Conservation (phyloP, 1,140 invertebrate genomes). For the Atta cephalotes region DNA sequence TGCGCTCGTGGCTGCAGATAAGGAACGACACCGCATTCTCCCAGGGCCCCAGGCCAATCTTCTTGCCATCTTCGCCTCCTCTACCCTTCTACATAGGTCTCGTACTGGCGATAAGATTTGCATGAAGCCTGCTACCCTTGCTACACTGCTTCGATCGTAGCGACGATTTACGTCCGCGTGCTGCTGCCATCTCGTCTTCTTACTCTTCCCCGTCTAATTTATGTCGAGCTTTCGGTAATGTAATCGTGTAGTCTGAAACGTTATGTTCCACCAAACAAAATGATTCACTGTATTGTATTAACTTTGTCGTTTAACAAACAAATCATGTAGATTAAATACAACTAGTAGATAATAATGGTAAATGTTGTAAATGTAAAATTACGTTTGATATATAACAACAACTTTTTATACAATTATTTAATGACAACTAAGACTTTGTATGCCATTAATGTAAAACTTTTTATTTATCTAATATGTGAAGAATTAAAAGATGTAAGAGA, state of each 20-base stretch:
- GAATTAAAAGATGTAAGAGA: background rate
- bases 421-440: background rate
- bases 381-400: background rate
- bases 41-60: slow-evolving; percentile 77
- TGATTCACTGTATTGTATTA: background rate
- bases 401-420: background rate
- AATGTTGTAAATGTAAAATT: background rate
- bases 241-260: slow-evolving; percentile 38
- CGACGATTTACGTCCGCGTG: slow-evolving; percentile 73
- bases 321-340: background rate
- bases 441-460: background rate
- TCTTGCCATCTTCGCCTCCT: slow-evolving; percentile 75
- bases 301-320: slow-evolving; percentile 5
- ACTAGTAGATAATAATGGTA: background rate
- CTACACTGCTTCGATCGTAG: slow-evolving; percentile 64
- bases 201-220: slow-evolving; percentile 35
- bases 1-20: slow-evolving; percentile 81
- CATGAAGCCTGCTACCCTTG: slow-evolving; percentile 51
- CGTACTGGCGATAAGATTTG: slow-evolving; percentile 73
- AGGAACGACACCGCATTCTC: slow-evolving; percentile 79
- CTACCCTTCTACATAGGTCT: slow-evolving; percentile 59
- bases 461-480: background rate
- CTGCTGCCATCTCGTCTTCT: slow-evolving; percentile 33
- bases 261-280: background rate
- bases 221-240: slow-evolving; percentile 31